Conservation (phyloP, 2,113 vertebrate species). For the Limanda limanda region DNA sequence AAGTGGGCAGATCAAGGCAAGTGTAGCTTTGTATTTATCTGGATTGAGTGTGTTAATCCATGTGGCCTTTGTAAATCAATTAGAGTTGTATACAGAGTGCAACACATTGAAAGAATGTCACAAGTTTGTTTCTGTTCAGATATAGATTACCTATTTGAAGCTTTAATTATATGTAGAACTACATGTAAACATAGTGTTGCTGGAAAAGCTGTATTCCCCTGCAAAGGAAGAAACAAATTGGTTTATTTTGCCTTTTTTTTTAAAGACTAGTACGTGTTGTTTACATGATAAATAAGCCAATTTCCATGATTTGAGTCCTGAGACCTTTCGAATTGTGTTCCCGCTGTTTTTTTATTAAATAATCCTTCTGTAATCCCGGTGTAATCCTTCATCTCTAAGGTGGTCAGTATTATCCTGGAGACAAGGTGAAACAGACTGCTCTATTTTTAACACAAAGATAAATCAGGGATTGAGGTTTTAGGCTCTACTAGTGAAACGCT, state of each 20-base stretch:
- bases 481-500: slow-evolving; percentile 48
- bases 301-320: slow-evolving; percentile 19
- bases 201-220: slow-evolving; percentile 1
- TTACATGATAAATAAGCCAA: slow-evolving; percentile 45
- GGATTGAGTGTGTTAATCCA: slow-evolving; percentile 63
- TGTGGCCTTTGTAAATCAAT: slow-evolving; percentile 65
- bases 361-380: slow-evolving; percentile 59
- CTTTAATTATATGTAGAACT: slow-evolving; percentile 18
- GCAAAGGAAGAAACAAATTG: slow-evolving; percentile 10
- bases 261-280: slow-evolving; percentile 23
- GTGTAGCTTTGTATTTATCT: slow-evolving; percentile 60
- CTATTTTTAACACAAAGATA: slow-evolving; percentile 80
- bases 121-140: neutral
- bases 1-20: slow-evolving; percentile 37
- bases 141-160: neutral
- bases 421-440: slow-evolving; percentile 62
- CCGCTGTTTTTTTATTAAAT: slow-evolving; percentile 63
- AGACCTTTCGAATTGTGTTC: slow-evolving; percentile 41
- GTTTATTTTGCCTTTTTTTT: slow-evolving; percentile 55
- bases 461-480: slow-evolving; percentile 80
- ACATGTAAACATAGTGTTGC: neutral
- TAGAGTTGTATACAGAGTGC: slow-evolving; percentile 20
- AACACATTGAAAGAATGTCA: neutral
- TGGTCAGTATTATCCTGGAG: slow-evolving; percentile 57
- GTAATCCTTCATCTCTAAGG: slow-evolving; percentile 62